Evolutionary conservation across 2,797 vertebrate genomes (phyloP).

Genomic region (Thunnus albacares): DNA sequence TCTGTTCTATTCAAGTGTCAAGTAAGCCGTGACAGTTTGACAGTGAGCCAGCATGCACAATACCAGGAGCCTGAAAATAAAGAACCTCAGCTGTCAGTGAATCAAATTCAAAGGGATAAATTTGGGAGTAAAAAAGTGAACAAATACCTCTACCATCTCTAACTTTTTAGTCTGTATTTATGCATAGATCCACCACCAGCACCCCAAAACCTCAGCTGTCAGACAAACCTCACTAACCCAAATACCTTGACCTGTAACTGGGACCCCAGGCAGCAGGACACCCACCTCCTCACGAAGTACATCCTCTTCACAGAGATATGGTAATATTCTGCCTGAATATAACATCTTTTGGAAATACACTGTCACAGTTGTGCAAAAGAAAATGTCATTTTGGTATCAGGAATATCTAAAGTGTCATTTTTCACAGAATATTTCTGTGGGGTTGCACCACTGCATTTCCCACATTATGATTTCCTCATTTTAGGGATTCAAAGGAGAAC

Average conservation of each 20-base stretch:
- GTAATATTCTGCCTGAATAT: constrained; percentile 54
- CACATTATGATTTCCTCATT: constrained; percentile 41
- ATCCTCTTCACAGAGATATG: constrained; percentile 75
- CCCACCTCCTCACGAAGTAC: constrained; percentile 82
- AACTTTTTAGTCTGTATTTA: background rate
- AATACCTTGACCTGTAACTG: constrained; percentile 88
- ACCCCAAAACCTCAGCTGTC: constrained; percentile 90
- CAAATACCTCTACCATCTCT: background rate
- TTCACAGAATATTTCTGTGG: constrained; percentile 1
- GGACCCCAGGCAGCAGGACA: constrained; percentile 81
- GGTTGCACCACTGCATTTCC: constrained; percentile 17
- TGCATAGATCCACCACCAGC: constrained; percentile 86
- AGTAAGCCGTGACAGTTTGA: too few species aligned
- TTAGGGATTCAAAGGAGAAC: constrained; percentile 56
- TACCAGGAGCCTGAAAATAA: too few species aligned
- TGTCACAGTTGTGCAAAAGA: background rate
- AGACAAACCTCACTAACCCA: constrained; percentile 81
- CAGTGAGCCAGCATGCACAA: too few species aligned
- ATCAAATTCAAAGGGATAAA: background rate
- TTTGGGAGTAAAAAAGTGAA: background rate
- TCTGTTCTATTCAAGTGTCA: too few species aligned
- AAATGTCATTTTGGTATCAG: background rate
- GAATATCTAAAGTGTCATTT: constrained; percentile 8
- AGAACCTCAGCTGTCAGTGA: background rate
- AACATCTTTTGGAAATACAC: background rate